phyloP scores from a whole-genome alignment of 2,888 invertebrate genomes.

The Lathronympha strigana region DNA sequence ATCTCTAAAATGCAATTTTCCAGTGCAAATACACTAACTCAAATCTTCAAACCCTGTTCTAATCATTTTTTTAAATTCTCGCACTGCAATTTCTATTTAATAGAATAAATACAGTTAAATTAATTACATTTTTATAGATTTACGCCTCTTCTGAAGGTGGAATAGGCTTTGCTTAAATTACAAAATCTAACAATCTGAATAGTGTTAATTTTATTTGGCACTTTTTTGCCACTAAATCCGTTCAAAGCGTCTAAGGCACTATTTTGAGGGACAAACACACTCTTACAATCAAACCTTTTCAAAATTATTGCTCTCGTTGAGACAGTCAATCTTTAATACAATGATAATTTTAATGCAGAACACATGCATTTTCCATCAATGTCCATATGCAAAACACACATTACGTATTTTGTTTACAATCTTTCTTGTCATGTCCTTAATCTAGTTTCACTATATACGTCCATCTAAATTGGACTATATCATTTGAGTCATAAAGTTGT shows the following conservation, averaged over 20 bases:
- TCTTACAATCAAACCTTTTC: slow-evolving; percentile 21
- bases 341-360: slow-evolving; percentile 1
- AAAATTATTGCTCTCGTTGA: slow-evolving; percentile 37
- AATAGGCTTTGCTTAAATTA: slow-evolving; percentile 36
- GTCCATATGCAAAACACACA: not conserved
- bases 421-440: slow-evolving; percentile 12
- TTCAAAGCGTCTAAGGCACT: slow-evolving; percentile 73
- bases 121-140: slow-evolving; percentile 20
- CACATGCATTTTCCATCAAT: slow-evolving; percentile 3
- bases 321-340: slow-evolving; percentile 21
- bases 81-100: slow-evolving; percentile 21
- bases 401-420: slow-evolving; percentile 13
- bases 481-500: not conserved
- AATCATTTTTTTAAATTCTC: not conserved
- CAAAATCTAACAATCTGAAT: slow-evolving; percentile 41
- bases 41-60: slow-evolving; percentile 25
- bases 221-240: slow-evolving; percentile 58
- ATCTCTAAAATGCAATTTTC: slow-evolving; percentile 21
- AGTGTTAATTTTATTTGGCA: slow-evolving; percentile 61
- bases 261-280: slow-evolving; percentile 60
- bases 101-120: slow-evolving; percentile 30
- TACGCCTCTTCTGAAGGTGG: slow-evolving; percentile 26
- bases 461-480: slow-evolving; percentile 8
- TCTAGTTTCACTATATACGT: slow-evolving; percentile 21
- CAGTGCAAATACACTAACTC: slow-evolving; percentile 1